A percentile compares a stretch with the other conserved stretches of the same genome.
phyloP scores from a whole-genome alignment of 2,888 invertebrate genomes.

The Ypsolopha sequella region DNA sequence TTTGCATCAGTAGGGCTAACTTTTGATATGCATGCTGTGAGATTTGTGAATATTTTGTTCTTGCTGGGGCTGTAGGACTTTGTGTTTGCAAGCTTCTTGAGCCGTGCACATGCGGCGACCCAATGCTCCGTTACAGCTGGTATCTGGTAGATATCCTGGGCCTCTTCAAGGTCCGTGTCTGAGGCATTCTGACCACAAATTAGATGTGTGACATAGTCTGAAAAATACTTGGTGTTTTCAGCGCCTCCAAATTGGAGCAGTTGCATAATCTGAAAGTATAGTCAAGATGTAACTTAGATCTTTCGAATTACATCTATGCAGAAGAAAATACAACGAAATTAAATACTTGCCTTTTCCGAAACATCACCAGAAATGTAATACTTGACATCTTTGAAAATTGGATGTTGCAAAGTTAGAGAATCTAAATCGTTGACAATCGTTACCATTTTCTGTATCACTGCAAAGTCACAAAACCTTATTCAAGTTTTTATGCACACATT shows the following conservation, averaged over 20 bases:
- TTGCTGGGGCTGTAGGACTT: conserved; percentile 80
- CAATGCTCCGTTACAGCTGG: conserved; percentile 91
- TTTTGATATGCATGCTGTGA: conserved; percentile 83
- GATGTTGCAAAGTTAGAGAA: conserved; percentile 65
- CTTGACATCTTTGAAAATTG: conserved; percentile 86
- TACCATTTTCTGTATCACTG: conserved; percentile 57
- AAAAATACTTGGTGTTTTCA: conserved; percentile 88
- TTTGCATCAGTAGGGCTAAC: conserved; percentile 80
- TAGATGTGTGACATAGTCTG: conserved; percentile 93
- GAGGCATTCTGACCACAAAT: conserved; percentile 89
- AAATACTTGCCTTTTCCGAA: conserved; percentile 73
- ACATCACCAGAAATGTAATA: conserved; percentile 87
- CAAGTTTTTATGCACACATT: not conserved
- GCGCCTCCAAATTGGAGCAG: conserved; percentile 89
- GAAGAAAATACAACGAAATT: conserved; percentile 14
- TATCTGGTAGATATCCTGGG: conserved; percentile 93
- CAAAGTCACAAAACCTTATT: conserved; percentile 9
- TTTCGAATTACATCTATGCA: not conserved
- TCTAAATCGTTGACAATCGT: conserved; percentile 67
- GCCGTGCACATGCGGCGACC: conserved; percentile 78
- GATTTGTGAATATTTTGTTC: conserved; percentile 79
- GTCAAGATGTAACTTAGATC: conserved; percentile 8
- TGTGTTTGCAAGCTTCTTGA: conserved; percentile 74
- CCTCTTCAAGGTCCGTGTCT: conserved; percentile 90
- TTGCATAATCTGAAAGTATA: conserved; percentile 76